phyloP scores from a whole-genome alignment of 1,140 invertebrate species.

The Drosophila ogumai region DNA sequence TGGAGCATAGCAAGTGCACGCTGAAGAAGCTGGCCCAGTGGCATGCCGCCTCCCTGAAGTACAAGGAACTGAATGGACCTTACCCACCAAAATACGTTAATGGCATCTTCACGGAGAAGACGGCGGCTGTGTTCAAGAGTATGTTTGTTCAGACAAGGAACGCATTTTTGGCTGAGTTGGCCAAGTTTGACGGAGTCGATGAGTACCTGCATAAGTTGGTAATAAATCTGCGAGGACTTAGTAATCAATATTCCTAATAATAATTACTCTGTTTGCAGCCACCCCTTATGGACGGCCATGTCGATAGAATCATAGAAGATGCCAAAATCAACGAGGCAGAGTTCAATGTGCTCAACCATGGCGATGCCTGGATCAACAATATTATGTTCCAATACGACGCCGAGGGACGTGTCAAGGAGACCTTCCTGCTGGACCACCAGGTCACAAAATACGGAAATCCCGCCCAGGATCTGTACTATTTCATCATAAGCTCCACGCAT shows the following conservation, averaged over 20 bases:
- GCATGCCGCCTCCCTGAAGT: constrained; percentile 86
- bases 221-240: neutral
- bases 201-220: constrained; percentile 52
- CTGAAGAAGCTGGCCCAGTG: constrained; percentile 86
- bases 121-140: constrained; percentile 12
- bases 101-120: constrained; percentile 24
- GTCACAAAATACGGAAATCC: constrained; percentile 51
- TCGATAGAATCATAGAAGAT: constrained; percentile 38
- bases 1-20: constrained; percentile 85
- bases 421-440: constrained; percentile 85
- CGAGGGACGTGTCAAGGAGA: constrained; percentile 84
- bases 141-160: neutral
- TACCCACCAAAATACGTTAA: constrained; percentile 37
- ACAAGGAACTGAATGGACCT: constrained; percentile 52
- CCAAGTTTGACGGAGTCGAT: constrained; percentile 19
- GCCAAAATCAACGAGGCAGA: constrained; percentile 78
- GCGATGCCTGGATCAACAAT: constrained; percentile 88
- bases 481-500: constrained; percentile 47
- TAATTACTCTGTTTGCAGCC: constrained; percentile 6
- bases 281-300: neutral
- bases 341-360: constrained; percentile 88
- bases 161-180: constrained; percentile 4
- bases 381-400: constrained; percentile 87
- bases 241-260: too few species aligned
- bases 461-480: constrained; percentile 55